phyloP scores from a whole-genome alignment of 2,888 invertebrate species.

The Ochlodes sylvanus region DNA sequence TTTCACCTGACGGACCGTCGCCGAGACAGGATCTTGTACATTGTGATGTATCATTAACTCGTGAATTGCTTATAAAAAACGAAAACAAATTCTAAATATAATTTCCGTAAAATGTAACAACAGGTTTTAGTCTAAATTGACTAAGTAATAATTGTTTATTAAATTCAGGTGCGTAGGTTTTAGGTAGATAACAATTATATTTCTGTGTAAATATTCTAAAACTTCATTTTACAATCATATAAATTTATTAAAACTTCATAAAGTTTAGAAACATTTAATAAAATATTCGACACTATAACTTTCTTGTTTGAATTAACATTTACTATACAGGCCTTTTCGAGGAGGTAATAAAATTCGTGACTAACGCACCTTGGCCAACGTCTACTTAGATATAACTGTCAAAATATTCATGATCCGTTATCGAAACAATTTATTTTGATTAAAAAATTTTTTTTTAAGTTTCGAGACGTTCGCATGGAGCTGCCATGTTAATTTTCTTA shows the following conservation, averaged over 20 bases:
- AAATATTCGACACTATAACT: slow-evolving; percentile 1
- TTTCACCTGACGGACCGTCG: background rate
- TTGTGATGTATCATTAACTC: slow-evolving; percentile 31
- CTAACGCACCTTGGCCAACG: background rate
- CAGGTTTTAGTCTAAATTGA: background rate
- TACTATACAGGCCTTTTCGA: slow-evolving; percentile 3
- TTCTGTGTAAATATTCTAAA: slow-evolving; percentile 7
- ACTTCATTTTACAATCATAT: slow-evolving; percentile 9
- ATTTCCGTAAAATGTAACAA: background rate
- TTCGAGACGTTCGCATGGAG: slow-evolving; percentile 5
- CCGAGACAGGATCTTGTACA: slow-evolving; percentile 2
- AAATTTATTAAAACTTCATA: slow-evolving; percentile 8
- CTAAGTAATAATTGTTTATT: background rate
- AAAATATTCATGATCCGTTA: slow-evolving; percentile 1
- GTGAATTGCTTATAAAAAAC: background rate
- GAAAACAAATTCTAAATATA: background rate
- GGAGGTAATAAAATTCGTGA: slow-evolving; percentile 2
- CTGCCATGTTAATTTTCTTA: background rate
- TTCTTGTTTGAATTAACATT: background rate
- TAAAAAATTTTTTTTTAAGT: background rate
- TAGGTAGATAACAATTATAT: background rate
- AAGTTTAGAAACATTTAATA: slow-evolving; percentile 1
- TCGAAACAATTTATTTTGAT: background rate
- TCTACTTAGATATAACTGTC: background rate
- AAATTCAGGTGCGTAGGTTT: too few species aligned